phyloP scores from a whole-genome alignment of 2,113 vertebrate genomes.

The Anhinga rufa region DNA sequence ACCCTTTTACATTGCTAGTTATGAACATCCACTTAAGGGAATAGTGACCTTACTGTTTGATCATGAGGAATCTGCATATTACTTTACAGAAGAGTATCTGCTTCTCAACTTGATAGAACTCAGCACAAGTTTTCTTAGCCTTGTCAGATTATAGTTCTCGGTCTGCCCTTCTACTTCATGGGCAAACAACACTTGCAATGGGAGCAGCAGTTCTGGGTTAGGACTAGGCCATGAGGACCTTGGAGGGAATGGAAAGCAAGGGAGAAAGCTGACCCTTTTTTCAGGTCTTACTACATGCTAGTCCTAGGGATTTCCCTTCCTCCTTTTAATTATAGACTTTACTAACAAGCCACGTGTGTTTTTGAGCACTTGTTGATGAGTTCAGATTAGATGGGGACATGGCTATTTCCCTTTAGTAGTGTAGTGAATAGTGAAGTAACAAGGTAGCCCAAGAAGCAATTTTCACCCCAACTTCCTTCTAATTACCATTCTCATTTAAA shows the following conservation, averaged over 20 bases:
- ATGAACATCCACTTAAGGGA: not conserved
- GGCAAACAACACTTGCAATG: not conserved
- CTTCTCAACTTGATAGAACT: not conserved
- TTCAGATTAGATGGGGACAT: not conserved
- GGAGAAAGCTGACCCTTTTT: not conserved
- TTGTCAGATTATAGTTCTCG: not conserved
- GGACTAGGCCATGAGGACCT: rapidly evolving
- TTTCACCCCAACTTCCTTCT: slow-evolving; percentile 39
- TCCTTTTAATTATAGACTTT: not conserved
- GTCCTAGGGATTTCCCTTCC: not conserved
- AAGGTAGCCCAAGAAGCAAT: slow-evolving; percentile 1
- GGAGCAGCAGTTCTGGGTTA: not conserved
- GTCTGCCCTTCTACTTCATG: not conserved
- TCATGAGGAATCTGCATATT: not conserved
- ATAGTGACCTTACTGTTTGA: not conserved
- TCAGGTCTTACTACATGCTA: not conserved
- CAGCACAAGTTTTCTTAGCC: not conserved
- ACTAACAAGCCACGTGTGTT: not conserved
- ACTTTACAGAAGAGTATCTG: not conserved
- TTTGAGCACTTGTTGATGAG: slow-evolving; percentile 31
- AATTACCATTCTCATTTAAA: slow-evolving; percentile 57
- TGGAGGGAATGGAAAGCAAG: not conserved
- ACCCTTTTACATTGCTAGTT: not conserved
- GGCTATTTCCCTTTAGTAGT: slow-evolving; percentile 20
- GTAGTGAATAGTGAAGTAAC: not conserved